phyloP scores from a whole-genome alignment of 2,888 invertebrate genomes.

The Nudaria mundana region DNA sequence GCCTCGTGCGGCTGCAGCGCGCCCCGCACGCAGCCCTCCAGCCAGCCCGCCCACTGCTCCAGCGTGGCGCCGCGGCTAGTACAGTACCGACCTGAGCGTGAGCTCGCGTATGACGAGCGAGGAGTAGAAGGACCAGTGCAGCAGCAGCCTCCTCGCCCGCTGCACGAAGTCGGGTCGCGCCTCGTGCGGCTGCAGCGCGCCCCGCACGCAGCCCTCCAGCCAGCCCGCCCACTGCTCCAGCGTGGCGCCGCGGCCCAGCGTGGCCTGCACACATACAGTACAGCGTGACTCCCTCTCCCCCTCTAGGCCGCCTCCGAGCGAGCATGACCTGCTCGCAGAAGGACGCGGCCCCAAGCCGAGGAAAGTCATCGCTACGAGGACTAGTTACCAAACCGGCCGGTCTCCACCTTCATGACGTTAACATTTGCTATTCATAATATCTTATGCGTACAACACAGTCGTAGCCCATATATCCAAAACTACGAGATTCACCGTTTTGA shows the following conservation, averaged over 20 bases:
- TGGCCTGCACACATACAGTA: too few species aligned
- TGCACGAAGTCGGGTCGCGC: conserved; percentile 91
- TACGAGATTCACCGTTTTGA: too few species aligned
- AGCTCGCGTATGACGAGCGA: conserved; percentile 99
- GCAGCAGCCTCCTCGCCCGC: conserved; percentile 91
- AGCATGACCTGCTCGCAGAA: too few species aligned
- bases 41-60: conserved; percentile 99
- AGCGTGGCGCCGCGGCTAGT: conserved; percentile 95
- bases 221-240: conserved; percentile 99
- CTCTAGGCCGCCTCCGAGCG: too few species aligned
- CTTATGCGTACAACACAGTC: too few species aligned
- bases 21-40: conserved; percentile 94
- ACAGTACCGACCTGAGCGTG: conserved; percentile 84
- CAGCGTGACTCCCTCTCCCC: too few species aligned
- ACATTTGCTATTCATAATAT: too few species aligned
- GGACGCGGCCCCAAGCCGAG: too few species aligned
- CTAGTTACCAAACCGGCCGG: too few species aligned
- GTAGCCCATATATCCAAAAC: too few species aligned
- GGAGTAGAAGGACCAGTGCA: conserved; percentile 99
- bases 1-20: conserved; percentile 94
- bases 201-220: conserved; percentile 97
- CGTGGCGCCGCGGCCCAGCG: conserved; percentile 85
- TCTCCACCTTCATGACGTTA: too few species aligned
- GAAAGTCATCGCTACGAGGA: too few species aligned
- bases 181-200: conserved; percentile 93